These are phyloP conservation scores for Leptobrachium leishanense DNA, from an alignment of 2,113 vertebrate genomes.

Conservation along the genomic window DNA sequence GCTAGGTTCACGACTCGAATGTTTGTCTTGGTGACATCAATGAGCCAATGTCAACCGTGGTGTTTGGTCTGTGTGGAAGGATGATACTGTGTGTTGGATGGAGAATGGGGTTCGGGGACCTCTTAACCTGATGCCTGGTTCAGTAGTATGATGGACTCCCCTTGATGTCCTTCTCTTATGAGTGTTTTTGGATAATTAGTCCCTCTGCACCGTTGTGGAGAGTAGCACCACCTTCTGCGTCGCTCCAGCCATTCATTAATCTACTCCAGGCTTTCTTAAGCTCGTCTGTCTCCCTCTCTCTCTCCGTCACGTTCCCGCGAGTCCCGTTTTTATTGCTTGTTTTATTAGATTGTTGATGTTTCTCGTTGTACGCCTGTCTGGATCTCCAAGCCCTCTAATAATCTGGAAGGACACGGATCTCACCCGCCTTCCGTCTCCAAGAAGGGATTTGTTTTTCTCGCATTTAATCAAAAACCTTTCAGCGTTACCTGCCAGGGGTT, in stretches of 20 bases:
- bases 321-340: constrained; percentile 29
- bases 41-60: too few species aligned
- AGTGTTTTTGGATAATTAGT: background rate
- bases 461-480: constrained; percentile 28
- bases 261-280: too few species aligned
- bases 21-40: too few species aligned
- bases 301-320: background rate
- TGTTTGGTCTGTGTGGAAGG: too few species aligned
- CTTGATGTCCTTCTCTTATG: too few species aligned
- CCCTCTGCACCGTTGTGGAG: background rate
- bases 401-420: constrained; percentile 9
- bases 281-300: background rate
- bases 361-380: constrained; percentile 40
- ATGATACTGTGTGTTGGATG: too few species aligned
- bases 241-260: too few species aligned
- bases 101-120: too few species aligned
- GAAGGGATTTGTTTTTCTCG: constrained; percentile 1
- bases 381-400: constrained; percentile 30
- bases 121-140: too few species aligned
- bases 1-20: too few species aligned
- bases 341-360: constrained; percentile 31
- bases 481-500: constrained; percentile 2
- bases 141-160: too few species aligned
- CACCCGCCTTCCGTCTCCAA: constrained; percentile 4
- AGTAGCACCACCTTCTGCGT: background rate